phyloP scores from a whole-genome alignment of 2,797 vertebrate genomes.

The Enteromius afrohamiltoni region DNA sequence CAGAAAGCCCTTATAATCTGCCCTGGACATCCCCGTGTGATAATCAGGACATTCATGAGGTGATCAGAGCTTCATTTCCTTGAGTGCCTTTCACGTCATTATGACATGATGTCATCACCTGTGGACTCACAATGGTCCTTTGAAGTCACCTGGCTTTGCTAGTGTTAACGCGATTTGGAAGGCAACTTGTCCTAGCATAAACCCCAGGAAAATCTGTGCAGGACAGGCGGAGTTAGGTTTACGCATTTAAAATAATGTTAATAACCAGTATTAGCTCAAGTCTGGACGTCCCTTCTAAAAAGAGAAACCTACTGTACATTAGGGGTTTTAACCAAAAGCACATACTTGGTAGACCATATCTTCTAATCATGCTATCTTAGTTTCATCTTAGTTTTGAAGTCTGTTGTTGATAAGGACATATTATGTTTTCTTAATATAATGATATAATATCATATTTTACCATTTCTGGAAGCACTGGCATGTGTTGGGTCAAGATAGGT shows the following conservation, averaged over 20 bases:
- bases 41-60: conserved; percentile 48
- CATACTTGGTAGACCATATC: neutral
- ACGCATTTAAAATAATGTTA: neutral
- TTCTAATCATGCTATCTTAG: neutral
- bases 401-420: neutral
- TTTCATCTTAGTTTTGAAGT: conserved; percentile 7
- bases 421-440: neutral
- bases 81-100: conserved; percentile 36
- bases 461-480: neutral
- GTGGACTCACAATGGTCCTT: conserved; percentile 12
- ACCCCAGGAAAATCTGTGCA: conserved; percentile 27
- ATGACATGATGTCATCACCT: conserved; percentile 35
- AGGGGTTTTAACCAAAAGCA: neutral
- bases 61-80: conserved; percentile 48
- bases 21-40: conserved; percentile 28
- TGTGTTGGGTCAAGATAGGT: neutral
- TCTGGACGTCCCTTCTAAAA: neutral
- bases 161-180: conserved; percentile 40
- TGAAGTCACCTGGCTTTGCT: neutral
- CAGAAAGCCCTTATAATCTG: conserved; percentile 57
- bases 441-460: neutral
- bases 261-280: neutral
- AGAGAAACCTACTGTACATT: neutral
- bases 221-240: neutral
- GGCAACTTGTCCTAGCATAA: conserved; percentile 22